Base-by-base conservation (phyloP, 2,797 vertebrate genomes). In the Onychomys torridus region DNA sequence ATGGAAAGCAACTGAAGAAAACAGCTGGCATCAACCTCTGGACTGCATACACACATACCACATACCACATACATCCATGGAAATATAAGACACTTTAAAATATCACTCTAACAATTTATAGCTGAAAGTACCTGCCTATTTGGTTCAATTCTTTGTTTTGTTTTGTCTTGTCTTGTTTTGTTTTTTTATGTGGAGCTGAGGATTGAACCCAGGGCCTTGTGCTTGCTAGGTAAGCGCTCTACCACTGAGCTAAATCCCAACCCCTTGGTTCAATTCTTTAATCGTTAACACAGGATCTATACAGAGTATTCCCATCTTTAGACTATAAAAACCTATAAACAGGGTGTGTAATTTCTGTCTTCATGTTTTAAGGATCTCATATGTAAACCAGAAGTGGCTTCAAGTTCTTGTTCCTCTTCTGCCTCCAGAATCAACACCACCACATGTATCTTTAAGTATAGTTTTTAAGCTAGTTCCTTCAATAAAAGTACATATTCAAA, bases 391-490 rank as follows among this genome's bases (percentile, higher is more conserved):
- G 46, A 65, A 23, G 3, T 81, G 3, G 52, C 29, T 77, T 65
- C 43, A 78, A 89, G 37, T 61, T 63, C 57, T n/a, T 63, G 25
- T 46, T 89, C 32, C 40, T 77, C 75, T 57, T 77, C 59, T 23
- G 37, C 40, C 71, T 89, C 12, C 40, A 78, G 59, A 90, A 23
- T n/a, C 25, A 43, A 37, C 27, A 43, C n/a, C 7, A 34, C 12
- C 40, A 57, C 37, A 59, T 32, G 25, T 76, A 76, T 5, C 85
- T 57, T 40, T 73, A 82, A 89, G 69, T 40, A 16, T 61, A 77
- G 29, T 69, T 93, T 92, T 96, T 69, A 96, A 96, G 37, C 12
- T 76, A 86, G 37, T 43, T 94, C 91, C 71, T 85, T 2, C 5
- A 94, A 75, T 91, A 88, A 75, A 76, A n/a, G 5, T 57, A 78